Evolutionary conservation across 2,888 invertebrate genomes (phyloP), one percentile per base, ranked within the genome.

Genomic region (Alentia gelatinosa): DNA sequence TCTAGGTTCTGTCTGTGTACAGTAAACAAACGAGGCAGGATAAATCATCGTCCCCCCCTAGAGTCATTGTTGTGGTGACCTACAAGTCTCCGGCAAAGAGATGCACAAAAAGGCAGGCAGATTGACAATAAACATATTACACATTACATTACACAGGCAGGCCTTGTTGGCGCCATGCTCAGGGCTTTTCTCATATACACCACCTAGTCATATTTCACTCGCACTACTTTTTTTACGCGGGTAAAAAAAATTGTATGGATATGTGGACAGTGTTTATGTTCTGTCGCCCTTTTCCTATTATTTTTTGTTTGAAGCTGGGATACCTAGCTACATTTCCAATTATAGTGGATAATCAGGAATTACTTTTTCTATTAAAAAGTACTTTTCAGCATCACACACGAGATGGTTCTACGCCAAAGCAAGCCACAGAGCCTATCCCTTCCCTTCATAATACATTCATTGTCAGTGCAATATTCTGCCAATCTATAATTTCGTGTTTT

Each of bases 91-190:
- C 23, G 33, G 68, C 23, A 30, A 30, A 19, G 68, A 68, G 30
- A 26, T 3, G 33, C 68, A 68, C 68, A 68, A 68, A 68, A 68
- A 68, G 33, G 30, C 30, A 68, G 30, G 33, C 12, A 68, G 68
- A 30, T 26, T 68, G 68, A 68, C 68, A 68, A 68, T 68, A 68
- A 68, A 68, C 68, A 68, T 30, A 68, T 68, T 68, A 68, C 30
- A 68, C 68, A 30, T 26, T 30, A 68, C 68, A 68, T 30, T 30
- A 68, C 68, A 68, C 33, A 68, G 30, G 30, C 68, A 68, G 68
- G n/a, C 68, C 12, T 26, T 56, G 19, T n/a, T 56, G 56, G 56
- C 56, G 56, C 56, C 56, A 56, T 56, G 56, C 56, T 56, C 56
- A 56, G 56, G 56, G 56, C 56, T n/a, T 12, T 56, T 56, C 5